Evolutionary conservation across 2,797 vertebrate species (phyloP).

Genomic region (Girardinus metallicus): DNA sequence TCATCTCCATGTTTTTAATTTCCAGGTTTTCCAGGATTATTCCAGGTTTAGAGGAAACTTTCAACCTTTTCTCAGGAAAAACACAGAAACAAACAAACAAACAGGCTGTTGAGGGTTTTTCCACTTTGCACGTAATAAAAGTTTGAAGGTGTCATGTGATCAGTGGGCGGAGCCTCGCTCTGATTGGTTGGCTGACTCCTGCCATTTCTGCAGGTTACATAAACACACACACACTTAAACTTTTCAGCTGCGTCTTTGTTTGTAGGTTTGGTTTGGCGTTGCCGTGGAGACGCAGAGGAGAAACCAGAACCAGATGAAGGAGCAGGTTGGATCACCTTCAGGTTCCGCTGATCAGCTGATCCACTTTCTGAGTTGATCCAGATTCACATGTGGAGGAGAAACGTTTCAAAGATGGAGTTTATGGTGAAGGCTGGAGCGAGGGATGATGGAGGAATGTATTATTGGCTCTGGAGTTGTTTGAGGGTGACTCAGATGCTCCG

Average conservation of each 20-base stretch:
- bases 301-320: slow-evolving; percentile 44
- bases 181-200: slow-evolving; percentile 45
- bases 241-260: slow-evolving; percentile 55
- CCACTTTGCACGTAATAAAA: no score
- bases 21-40: no score
- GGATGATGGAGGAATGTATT: slow-evolving; percentile 57
- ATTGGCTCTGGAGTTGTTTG: slow-evolving; percentile 66
- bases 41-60: no score
- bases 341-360: neutral
- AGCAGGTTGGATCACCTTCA: neutral
- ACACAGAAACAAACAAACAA: no score
- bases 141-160: no score
- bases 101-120: no score
- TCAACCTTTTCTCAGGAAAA: no score
- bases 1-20: no score
- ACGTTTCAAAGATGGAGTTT: neutral
- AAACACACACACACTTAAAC: slow-evolving; percentile 38
- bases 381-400: neutral
- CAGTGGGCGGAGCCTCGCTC: neutral
- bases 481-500: slow-evolving; percentile 75
- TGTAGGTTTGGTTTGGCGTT: slow-evolving; percentile 57
- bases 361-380: neutral
- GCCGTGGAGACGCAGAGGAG: slow-evolving; percentile 33
- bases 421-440: slow-evolving; percentile 17
- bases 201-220: slow-evolving; percentile 45